A percentile compares a stretch with the other conserved stretches of the same genome.
Conservation (phyloP, 2,797 vertebrate species). For the Acanthurus tractus region DNA sequence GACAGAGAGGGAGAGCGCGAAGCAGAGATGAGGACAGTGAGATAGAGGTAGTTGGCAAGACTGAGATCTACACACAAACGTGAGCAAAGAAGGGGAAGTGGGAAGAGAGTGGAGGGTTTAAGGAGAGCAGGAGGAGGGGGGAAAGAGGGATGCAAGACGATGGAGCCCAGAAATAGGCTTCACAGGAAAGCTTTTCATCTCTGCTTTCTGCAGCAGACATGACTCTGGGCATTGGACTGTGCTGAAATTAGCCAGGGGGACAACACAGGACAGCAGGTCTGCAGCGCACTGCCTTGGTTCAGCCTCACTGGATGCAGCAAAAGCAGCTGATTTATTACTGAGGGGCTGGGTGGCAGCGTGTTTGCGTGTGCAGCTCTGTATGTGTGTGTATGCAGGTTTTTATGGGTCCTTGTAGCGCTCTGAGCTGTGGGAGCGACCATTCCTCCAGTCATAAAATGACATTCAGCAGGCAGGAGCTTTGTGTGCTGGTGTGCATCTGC, state of each 20-base stretch:
- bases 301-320: slow-evolving; percentile 76
- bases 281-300: slow-evolving; percentile 69
- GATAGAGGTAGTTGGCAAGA: slow-evolving; percentile 60
- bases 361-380: slow-evolving; percentile 48
- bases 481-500: slow-evolving; percentile 72
- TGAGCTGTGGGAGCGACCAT: slow-evolving; percentile 71
- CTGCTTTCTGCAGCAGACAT: slow-evolving; percentile 76
- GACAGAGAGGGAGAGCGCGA: slow-evolving; percentile 67
- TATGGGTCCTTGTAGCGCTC: slow-evolving; percentile 73
- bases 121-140: slow-evolving; percentile 61
- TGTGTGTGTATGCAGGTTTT: slow-evolving; percentile 72
- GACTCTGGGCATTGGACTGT: slow-evolving; percentile 77
- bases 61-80: slow-evolving; percentile 63
- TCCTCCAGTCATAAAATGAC: slow-evolving; percentile 81
- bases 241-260: slow-evolving; percentile 80
- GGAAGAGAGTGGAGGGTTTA: slow-evolving; percentile 68
- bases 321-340: slow-evolving; percentile 83
- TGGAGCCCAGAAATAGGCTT: slow-evolving; percentile 77
- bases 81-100: slow-evolving; percentile 64
- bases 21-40: slow-evolving; percentile 70
- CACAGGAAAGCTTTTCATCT: slow-evolving; percentile 73
- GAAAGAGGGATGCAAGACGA: slow-evolving; percentile 67
- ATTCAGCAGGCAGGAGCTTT: slow-evolving; percentile 80
- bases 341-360: slow-evolving; percentile 74
- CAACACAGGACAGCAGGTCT: slow-evolving; percentile 78